Evolutionary conservation across 1,140 invertebrate genomes (phyloP).

Genomic region (Drosophila lacteicornis): DNA sequence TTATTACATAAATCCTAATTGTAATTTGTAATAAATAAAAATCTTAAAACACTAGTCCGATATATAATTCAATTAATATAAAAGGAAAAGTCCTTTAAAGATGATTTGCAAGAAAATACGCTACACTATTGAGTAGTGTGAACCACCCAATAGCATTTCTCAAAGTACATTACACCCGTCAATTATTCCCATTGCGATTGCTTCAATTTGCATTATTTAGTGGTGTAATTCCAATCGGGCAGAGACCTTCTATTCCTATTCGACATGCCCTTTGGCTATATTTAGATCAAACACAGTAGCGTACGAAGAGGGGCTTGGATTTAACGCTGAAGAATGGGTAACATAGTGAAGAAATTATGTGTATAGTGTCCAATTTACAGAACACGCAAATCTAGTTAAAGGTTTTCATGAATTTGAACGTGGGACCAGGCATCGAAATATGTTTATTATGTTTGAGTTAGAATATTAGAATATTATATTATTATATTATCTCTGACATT

Average conservation of each 20-base stretch:
- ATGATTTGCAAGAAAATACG: not conserved
- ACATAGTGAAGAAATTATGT: not conserved
- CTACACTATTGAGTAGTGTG: not conserved
- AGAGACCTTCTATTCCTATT: constrained; percentile 14
- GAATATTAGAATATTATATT: too few species aligned
- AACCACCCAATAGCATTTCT: constrained; percentile 10
- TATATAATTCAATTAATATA: too few species aligned
- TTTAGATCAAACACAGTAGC: constrained; percentile 8
- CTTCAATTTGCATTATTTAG: constrained; percentile 40
- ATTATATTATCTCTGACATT: too few species aligned
- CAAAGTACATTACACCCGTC: constrained; percentile 22
- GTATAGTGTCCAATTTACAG: too few species aligned
- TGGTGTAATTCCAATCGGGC: constrained; percentile 24
- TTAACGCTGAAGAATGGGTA: too few species aligned
- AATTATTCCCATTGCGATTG: constrained; percentile 21
- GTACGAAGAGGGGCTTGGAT: not conserved
- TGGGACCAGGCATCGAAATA: too few species aligned
- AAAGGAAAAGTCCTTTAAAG: too few species aligned
- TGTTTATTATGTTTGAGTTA: too few species aligned
- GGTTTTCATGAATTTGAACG: too few species aligned
- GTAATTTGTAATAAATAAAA: not conserved
- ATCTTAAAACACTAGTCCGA: not conserved
- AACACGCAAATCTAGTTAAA: too few species aligned
- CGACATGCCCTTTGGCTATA: constrained; percentile 29
- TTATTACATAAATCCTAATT: too few species aligned